Conservation (phyloP, 2,888 invertebrate genomes). For the Limenitis camilla region DNA sequence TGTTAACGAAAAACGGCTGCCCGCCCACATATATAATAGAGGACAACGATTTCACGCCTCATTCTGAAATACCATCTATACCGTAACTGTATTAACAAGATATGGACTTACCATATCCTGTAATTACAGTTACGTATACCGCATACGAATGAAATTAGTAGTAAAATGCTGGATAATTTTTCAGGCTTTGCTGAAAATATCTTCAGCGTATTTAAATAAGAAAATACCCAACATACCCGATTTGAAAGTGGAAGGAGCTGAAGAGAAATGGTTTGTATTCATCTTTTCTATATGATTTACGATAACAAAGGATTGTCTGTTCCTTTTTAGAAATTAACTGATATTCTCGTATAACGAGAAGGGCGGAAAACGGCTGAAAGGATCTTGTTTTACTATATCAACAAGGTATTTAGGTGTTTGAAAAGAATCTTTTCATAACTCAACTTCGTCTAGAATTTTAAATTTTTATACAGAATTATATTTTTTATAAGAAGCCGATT, state of each 20-base stretch:
- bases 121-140: neutral
- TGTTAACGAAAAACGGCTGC: too few relatives aligned
- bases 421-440: too few relatives aligned
- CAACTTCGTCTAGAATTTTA: too few relatives aligned
- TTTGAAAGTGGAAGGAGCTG: conserved; percentile 90
- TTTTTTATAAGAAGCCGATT: too few relatives aligned
- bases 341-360: neutral
- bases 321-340: neutral
- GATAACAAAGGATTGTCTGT: neutral
- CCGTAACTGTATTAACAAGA: too few relatives aligned
- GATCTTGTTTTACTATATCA: neutral
- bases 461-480: too few relatives aligned
- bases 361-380: neutral
- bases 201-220: conserved; percentile 92
- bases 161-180: conserved; percentile 29
- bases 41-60: too few relatives aligned
- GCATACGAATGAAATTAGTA: neutral
- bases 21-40: too few relatives aligned
- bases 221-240: conserved; percentile 95
- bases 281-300: neutral
- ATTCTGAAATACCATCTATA: too few relatives aligned
- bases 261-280: conserved; percentile 87
- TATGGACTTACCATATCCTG: too few relatives aligned
- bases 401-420: too few relatives aligned
- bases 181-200: conserved; percentile 91